Conservation (phyloP, 2,113 vertebrate species). For the Misgurnus anguillicaudatus region DNA sequence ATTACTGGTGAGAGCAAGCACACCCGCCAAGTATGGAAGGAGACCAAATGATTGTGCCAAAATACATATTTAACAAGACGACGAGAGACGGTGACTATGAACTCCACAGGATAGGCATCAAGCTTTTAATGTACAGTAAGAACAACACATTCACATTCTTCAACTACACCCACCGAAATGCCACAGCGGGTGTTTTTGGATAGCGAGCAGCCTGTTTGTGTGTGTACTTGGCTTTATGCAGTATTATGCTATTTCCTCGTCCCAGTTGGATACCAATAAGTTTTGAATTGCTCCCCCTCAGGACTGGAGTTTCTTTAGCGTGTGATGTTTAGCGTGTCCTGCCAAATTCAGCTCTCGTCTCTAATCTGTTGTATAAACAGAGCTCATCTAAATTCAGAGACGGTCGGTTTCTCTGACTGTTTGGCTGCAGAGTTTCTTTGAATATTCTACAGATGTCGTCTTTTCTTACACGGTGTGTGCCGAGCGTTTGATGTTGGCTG, state of each 20-base stretch:
- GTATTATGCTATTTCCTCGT: conserved; percentile 34
- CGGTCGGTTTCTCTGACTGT: conserved; percentile 46
- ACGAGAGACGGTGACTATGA: conserved; percentile 8
- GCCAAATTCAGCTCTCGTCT: conserved; percentile 14
- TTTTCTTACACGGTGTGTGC: conserved; percentile 60
- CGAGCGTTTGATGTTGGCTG: conserved; percentile 66
- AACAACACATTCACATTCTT: not conserved
- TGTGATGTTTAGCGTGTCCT: conserved; percentile 10
- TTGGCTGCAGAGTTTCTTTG: conserved; percentile 58
- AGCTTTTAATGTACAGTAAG: conserved; percentile 24
- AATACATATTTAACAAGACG: conserved; percentile 10
- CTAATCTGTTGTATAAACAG: conserved; percentile 8
- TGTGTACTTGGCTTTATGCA: conserved; percentile 24
- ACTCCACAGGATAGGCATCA: conserved; percentile 15
- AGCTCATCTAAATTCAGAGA: conserved; percentile 46
- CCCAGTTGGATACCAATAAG: conserved; percentile 25
- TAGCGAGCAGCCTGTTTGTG: not conserved
- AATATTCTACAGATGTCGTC: conserved; percentile 64
- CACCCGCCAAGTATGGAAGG: conserved; percentile 46
- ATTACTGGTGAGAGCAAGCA: conserved; percentile 47
- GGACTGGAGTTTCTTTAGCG: conserved; percentile 19
- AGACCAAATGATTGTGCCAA: conserved; percentile 14
- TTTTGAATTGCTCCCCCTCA: conserved; percentile 1
- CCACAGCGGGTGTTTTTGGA: conserved; percentile 26
- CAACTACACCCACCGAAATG: conserved; percentile 5